These are phyloP conservation scores for Heliconius ismenius DNA, from an alignment of 2,888 invertebrate species.

Conservation along the genomic window DNA sequence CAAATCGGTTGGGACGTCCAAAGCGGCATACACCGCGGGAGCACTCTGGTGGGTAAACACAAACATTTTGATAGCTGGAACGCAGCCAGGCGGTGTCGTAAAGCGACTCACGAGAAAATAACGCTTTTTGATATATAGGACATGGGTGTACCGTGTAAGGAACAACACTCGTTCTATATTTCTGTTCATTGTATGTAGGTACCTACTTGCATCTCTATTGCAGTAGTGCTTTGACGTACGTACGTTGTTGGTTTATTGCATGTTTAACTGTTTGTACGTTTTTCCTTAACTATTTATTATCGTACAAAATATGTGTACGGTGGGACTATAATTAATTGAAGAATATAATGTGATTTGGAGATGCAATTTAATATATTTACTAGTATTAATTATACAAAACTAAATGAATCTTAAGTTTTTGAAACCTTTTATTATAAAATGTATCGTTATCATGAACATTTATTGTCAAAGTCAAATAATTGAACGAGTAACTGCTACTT, in stretches of 20 bases:
- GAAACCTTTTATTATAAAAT: background rate
- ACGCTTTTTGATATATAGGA: constrained; percentile 33
- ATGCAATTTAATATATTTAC: background rate
- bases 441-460: too few species aligned
- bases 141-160: constrained; percentile 10
- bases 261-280: too few species aligned
- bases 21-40: constrained; percentile 29
- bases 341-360: background rate
- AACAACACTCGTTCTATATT: constrained; percentile 10
- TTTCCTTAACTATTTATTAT: too few species aligned
- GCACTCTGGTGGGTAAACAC: constrained; percentile 50
- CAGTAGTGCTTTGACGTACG: background rate
- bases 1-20: constrained; percentile 26
- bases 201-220: background rate
- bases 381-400: background rate
- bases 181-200: background rate
- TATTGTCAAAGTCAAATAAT: too few species aligned
- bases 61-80: constrained; percentile 48
- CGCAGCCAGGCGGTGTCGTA: constrained; percentile 46
- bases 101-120: constrained; percentile 35
- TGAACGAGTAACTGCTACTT: background rate
- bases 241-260: background rate
- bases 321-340: too few species aligned
- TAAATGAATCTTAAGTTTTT: background rate
- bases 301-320: too few species aligned